Conservation (phyloP, 2,888 invertebrate genomes). For the Plagiodera versicolora region DNA sequence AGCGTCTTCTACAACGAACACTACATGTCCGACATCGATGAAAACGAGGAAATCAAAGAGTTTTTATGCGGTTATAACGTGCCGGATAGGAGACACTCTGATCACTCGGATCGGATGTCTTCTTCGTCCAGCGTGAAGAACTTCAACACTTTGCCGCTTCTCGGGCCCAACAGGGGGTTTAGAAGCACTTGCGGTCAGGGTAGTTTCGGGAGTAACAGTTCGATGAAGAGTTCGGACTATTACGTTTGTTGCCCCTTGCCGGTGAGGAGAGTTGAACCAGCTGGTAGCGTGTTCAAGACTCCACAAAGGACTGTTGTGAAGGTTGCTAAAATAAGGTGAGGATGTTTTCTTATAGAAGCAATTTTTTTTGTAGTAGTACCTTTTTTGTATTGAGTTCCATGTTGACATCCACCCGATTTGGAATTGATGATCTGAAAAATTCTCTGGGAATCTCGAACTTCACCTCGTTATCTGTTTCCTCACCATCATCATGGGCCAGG, state of each 20-base stretch:
- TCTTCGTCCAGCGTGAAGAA: background rate
- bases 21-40: constrained; percentile 54
- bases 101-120: constrained; percentile 34
- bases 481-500: no score
- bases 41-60: constrained; percentile 52
- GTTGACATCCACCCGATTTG: no score
- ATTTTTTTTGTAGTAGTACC: no score
- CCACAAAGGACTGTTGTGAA: constrained; percentile 51
- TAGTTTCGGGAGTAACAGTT: constrained; percentile 45
- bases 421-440: no score
- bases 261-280: constrained; percentile 31
- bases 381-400: no score
- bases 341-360: background rate
- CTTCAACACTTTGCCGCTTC: constrained; percentile 27
- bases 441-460: no score
- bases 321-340: constrained; percentile 52
- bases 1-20: constrained; percentile 50
- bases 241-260: constrained; percentile 37
- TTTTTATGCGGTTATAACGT: constrained; percentile 46
- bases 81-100: constrained; percentile 39
- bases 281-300: constrained; percentile 44
- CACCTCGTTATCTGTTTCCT: no score
- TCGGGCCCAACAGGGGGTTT: constrained; percentile 19
- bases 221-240: constrained; percentile 51
- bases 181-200: constrained; percentile 24